A percentile compares a stretch with the other conserved stretches of the same genome.
These are phyloP conservation scores for Anoncus sp. DNA, from an alignment of 2,888 invertebrate species.

Conservation along the genomic window DNA sequence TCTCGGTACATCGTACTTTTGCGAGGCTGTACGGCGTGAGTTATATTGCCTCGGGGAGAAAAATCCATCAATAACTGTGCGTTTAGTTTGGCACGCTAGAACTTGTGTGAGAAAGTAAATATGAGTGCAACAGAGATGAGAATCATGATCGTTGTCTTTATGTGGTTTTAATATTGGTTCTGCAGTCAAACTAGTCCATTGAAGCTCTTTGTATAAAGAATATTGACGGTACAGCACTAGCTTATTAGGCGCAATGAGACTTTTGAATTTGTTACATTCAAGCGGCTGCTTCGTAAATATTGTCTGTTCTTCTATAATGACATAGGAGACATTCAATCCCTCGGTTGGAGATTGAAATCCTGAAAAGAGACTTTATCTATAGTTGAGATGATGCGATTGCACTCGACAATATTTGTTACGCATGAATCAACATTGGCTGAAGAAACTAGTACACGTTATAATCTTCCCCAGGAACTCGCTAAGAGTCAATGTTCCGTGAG, in stretches of 20 bases:
- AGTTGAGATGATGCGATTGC: not conserved
- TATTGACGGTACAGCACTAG: constrained; percentile 1
- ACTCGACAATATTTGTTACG: not conserved
- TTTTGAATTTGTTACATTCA: constrained; percentile 26
- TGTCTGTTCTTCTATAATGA: not conserved
- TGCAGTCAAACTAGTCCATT: constrained; percentile 5
- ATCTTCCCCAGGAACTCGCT: not conserved
- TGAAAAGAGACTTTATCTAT: not conserved
- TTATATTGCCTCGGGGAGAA: constrained; percentile 30
- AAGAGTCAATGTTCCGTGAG: not conserved
- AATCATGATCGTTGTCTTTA: constrained; percentile 24
- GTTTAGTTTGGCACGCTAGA: constrained; percentile 53
- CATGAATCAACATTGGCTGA: not conserved
- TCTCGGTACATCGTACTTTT: constrained; percentile 19
- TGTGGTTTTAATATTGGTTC: constrained; percentile 18
- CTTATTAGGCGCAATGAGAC: constrained; percentile 37
- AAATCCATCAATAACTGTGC: constrained; percentile 30
- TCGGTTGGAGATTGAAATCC: not conserved
- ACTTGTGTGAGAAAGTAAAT: constrained; percentile 21
- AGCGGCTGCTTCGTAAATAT: not conserved
- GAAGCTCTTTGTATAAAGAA: not conserved
- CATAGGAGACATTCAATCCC: not conserved
- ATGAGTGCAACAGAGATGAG: constrained; percentile 24
- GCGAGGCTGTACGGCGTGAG: constrained; percentile 6
- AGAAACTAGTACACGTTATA: not conserved